Evolutionary conservation across 2,113 vertebrate species (phyloP).

Genomic region (Scartelaos histophorus): DNA sequence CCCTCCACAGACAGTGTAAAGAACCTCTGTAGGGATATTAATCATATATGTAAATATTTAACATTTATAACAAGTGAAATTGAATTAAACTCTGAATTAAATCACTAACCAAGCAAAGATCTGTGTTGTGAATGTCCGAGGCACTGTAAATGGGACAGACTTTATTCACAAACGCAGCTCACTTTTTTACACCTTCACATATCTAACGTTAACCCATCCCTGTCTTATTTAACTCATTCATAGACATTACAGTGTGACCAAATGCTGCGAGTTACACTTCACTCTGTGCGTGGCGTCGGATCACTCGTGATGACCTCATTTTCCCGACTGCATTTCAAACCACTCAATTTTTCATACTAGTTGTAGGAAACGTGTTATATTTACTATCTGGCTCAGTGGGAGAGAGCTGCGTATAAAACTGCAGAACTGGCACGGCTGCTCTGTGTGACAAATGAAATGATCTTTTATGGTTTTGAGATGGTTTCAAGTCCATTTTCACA

Average conservation of each 20-base stretch:
- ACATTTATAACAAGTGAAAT: no score
- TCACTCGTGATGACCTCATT: slow-evolving; percentile 56
- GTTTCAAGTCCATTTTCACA: slow-evolving; percentile 15
- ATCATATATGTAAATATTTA: no score
- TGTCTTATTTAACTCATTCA: slow-evolving; percentile 21
- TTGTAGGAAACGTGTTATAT: slow-evolving; percentile 49
- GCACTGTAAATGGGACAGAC: no score
- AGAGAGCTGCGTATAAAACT: slow-evolving; percentile 13
- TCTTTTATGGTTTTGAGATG: slow-evolving; percentile 16
- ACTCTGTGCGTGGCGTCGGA: slow-evolving; percentile 35
- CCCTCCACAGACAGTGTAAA: no score
- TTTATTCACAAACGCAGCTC: no score
- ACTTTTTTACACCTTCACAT: not conserved
- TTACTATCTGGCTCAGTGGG: slow-evolving; percentile 28
- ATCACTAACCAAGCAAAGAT: no score
- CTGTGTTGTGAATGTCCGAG: no score
- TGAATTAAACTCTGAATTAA: no score
- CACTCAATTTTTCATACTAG: slow-evolving; percentile 57
- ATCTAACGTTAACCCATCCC: not conserved
- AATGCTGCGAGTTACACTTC: slow-evolving; percentile 16
- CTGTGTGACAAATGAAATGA: slow-evolving; percentile 22
- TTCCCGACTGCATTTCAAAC: slow-evolving; percentile 47
- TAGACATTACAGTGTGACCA: slow-evolving; percentile 25
- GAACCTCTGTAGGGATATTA: no score
- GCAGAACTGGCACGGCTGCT: slow-evolving; percentile 10